Evolutionary conservation across 2,888 invertebrate species (phyloP).

Genomic region (Macrosoma leucophasiata): DNA sequence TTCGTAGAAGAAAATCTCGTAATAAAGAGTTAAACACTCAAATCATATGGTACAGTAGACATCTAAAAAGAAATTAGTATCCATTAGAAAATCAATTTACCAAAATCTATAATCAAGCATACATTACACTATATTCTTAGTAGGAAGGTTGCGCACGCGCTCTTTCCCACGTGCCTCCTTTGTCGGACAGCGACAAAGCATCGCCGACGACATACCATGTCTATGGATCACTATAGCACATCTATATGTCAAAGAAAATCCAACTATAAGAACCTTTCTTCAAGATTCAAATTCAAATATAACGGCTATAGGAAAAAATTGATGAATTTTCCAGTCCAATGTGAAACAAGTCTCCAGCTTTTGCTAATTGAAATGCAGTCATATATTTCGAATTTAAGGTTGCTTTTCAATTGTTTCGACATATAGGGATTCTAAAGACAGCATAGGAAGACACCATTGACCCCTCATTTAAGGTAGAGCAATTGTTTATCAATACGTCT

Average conservation of each 20-base stretch:
- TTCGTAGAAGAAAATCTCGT: no score
- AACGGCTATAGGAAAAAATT: constrained; percentile 41
- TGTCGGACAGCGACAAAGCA: constrained; percentile 71
- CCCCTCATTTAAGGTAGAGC: constrained; percentile 72
- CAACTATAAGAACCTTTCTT: constrained; percentile 26
- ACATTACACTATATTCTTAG: constrained; percentile 49
- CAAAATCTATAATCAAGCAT: constrained; percentile 55
- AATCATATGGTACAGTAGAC: no score
- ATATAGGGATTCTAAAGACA: constrained; percentile 33
- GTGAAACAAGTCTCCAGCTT: constrained; percentile 29
- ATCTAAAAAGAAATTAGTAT: no score
- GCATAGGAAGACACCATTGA: constrained; percentile 44
- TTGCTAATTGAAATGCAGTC: no score
- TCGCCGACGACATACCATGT: constrained; percentile 57
- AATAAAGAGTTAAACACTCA: no score
- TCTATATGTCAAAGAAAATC: constrained; percentile 21
- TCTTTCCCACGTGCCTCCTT: constrained; percentile 70
- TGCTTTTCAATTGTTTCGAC: constrained; percentile 21
- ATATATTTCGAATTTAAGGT: constrained; percentile 17
- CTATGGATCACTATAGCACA: constrained; percentile 31
- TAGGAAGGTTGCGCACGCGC: constrained; percentile 59
- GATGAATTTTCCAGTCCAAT: constrained; percentile 26
- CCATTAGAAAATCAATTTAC: constrained; percentile 51
- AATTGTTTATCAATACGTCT: constrained; percentile 72
- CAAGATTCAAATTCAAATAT: constrained; percentile 28